Conservation (phyloP, 2,797 vertebrate genomes). For the Zalophus californianus region DNA sequence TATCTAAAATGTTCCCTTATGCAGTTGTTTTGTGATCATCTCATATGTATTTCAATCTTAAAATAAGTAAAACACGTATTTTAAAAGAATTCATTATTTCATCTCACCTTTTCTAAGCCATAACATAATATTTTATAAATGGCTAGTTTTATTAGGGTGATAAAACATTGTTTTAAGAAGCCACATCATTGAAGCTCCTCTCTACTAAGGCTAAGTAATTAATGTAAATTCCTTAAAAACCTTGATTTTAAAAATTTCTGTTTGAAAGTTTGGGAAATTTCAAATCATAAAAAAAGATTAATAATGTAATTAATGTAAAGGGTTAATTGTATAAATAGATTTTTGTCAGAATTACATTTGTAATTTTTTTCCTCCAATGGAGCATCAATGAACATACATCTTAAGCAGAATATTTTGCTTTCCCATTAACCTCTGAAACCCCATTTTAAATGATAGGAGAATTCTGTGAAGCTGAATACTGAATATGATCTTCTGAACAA, state of each 20-base stretch:
- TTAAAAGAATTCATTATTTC: neutral
- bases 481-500: neutral
- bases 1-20: neutral
- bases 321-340: neutral
- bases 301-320: neutral
- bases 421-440: neutral
- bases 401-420: neutral
- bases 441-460: neutral
- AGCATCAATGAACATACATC: neutral
- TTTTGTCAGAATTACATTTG: neutral
- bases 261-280: neutral
- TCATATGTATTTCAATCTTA: neutral
- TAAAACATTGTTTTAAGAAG: neutral
- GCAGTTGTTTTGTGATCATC: neutral
- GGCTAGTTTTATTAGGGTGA: constrained; percentile 40
- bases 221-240: neutral
- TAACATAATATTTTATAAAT: neutral
- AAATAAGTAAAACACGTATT: neutral
- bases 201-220: neutral
- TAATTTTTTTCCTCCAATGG: neutral
- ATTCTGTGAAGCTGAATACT: neutral
- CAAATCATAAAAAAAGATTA: neutral
- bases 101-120: neutral
- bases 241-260: neutral
- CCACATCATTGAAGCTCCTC: neutral